Base-by-base conservation (phyloP, 2,113 vertebrate genomes). In the Zeus faber region DNA sequence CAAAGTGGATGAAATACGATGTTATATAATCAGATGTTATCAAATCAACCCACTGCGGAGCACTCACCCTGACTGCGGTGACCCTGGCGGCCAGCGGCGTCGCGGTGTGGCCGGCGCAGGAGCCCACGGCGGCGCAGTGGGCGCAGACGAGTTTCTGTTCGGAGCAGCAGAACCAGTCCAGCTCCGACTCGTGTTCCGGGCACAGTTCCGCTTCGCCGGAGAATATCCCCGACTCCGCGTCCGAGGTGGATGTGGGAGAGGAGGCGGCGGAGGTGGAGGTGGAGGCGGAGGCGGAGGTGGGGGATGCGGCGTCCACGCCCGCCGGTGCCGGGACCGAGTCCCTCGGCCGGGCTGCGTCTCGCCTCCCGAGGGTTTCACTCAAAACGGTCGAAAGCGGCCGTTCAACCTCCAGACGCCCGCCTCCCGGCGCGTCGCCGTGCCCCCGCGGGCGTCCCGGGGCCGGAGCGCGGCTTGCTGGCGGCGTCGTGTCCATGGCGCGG, bases 1-100 rank as follows among this genome's bases (percentile, higher is more conserved):
- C 11, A 33, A 13, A 2, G 9, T 33, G 14, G 9, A 9, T 35
- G 7, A 6, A 11, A 3, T 3, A 8, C 14, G 31, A 3, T 31
- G 11, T 31, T 35, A 11, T 3, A 35, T 35, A 11, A 11, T 35
- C 39, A 16, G 7, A 40, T 40, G 2, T n/a, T 4, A 40, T 6
- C 16, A 18, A 16, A 1, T 7, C 2, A 44, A 18, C 10, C 3
- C 9, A 21, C 2, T 1, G 2, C 11, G 25, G 5, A 14, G 27
- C 16, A 79, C 91, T 91, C 74, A 95, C 93, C 90, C 92, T 79
- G 46, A 94, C 77, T 60, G 82, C 68, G 14, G 88, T 74, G 0
- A 92, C 93, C 84, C 85, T 84, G 52, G 77, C 64, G 70, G 76
- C 83, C 44, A 90, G 77, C 2, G 73, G 77, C 46, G 83, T 86